Evolutionary conservation across 2,113 vertebrate species (phyloP).

Genomic region (Isichthys henryi): DNA sequence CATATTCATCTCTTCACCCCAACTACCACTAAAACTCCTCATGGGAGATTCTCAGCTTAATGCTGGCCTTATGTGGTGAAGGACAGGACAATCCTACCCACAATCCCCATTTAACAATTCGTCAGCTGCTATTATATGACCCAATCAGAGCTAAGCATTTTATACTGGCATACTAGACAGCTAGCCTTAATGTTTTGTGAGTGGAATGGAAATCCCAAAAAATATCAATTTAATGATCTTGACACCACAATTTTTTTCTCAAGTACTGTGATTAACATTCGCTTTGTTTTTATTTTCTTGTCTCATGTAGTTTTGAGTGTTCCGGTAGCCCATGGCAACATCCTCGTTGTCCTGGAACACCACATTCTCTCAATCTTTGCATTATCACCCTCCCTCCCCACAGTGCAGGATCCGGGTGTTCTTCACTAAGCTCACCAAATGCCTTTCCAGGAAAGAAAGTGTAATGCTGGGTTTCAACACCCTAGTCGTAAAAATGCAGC

Average conservation of each 20-base stretch:
- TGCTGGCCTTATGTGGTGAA: neutral
- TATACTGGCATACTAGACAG: neutral
- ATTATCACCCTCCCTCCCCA: neutral
- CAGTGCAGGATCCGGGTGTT: constrained; percentile 34
- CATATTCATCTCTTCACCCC: neutral
- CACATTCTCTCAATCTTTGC: neutral
- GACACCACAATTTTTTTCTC: neutral
- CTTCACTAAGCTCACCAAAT: constrained; percentile 38
- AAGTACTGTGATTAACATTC: neutral
- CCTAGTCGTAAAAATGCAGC: constrained; percentile 32
- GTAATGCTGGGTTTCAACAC: constrained; percentile 41
- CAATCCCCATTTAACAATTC: neutral
- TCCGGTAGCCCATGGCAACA: neutral
- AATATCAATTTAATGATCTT: neutral
- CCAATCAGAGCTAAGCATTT: neutral
- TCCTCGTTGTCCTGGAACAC: neutral
- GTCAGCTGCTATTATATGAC: neutral
- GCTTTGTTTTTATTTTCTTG: neutral
- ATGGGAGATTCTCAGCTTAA: neutral
- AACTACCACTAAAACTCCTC: neutral
- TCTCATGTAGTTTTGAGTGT: neutral
- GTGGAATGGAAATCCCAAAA: neutral
- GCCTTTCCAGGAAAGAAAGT: constrained; percentile 33
- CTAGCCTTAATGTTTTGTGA: neutral
- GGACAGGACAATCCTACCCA: neutral